A percentile compares a stretch with the other conserved stretches of the same genome.
Conservation (phyloP, 2,113 vertebrate species). For the Dipodomys merriami region DNA sequence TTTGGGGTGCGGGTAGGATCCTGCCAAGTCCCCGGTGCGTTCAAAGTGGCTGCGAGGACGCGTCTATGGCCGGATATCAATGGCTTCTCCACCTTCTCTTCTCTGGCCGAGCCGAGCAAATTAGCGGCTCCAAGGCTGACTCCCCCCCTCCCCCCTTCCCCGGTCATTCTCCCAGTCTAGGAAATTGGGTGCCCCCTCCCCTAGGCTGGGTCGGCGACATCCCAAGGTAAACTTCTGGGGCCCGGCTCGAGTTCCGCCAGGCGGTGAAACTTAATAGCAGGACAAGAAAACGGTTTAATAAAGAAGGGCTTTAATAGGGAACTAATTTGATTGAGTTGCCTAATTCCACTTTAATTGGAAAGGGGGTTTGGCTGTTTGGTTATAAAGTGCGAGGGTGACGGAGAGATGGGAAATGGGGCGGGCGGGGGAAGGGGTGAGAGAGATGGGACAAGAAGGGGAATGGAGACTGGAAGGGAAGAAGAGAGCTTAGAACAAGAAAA, state of each 20-base stretch:
- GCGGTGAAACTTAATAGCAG: constrained; percentile 90
- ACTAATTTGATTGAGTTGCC: constrained; percentile 91
- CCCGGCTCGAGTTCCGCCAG: constrained; percentile 85
- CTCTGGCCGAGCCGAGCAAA: neutral
- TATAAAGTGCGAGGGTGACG: constrained; percentile 85
- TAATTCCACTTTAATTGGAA: constrained; percentile 94
- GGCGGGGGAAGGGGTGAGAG: neutral
- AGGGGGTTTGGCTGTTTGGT: constrained; percentile 87
- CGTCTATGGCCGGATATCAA: neutral
- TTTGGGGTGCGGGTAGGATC: neutral
- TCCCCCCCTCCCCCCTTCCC: neutral
- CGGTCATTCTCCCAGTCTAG: constrained; percentile 2
- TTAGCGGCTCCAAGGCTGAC: neutral
- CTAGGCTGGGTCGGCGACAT: constrained; percentile 79
- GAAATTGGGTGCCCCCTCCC: constrained; percentile 63
- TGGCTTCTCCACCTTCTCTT: neutral
- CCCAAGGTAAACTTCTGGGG: constrained; percentile 86
- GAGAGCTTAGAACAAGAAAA: neutral
- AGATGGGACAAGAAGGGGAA: neutral
- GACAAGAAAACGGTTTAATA: constrained; percentile 91
- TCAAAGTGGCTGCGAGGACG: neutral
- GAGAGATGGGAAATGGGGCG: constrained; percentile 69
- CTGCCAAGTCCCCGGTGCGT: neutral
- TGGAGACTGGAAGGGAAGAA: neutral
- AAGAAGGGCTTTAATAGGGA: constrained; percentile 91